Conservation (phyloP, 2,888 invertebrate genomes). For the Hoplodrina blanda region DNA sequence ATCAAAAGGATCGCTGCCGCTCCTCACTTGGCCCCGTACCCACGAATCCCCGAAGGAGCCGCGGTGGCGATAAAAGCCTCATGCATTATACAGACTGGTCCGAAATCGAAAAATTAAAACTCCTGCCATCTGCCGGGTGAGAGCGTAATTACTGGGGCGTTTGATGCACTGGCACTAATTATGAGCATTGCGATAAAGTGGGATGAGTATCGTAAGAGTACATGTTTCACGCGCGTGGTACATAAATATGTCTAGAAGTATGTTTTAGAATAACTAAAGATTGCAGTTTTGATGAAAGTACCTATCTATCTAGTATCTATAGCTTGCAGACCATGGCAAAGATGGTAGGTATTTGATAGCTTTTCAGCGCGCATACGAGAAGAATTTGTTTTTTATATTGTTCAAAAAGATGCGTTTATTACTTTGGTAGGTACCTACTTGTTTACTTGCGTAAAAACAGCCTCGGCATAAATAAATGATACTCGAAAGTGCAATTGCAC, state of each 20-base stretch:
- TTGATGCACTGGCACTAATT: constrained; percentile 81
- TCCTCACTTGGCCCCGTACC: constrained; percentile 48
- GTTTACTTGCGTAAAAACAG: too few relatives aligned
- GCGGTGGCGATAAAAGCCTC: constrained; percentile 89
- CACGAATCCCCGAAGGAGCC: constrained; percentile 86
- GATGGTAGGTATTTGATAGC: too few relatives aligned
- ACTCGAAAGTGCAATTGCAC: too few relatives aligned
- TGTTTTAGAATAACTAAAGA: neutral
- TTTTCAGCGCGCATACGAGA: too few relatives aligned
- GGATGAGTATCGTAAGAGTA: constrained; percentile 44
- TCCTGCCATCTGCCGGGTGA: constrained; percentile 86
- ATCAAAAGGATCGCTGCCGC: constrained; percentile 61
- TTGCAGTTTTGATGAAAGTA: constrained; percentile 12
- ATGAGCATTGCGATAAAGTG: constrained; percentile 57
- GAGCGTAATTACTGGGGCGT: constrained; percentile 80
- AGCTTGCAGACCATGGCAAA: neutral
- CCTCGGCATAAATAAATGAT: too few relatives aligned
- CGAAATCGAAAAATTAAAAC: constrained; percentile 91
- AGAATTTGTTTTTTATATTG: too few relatives aligned
- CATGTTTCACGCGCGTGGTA: neutral
- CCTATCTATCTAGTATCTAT: neutral
- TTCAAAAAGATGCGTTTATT: too few relatives aligned
- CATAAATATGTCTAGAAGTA: constrained; percentile 7
- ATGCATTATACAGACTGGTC: constrained; percentile 88
- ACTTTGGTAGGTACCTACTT: too few relatives aligned